phyloP scores from a whole-genome alignment of 2,113 vertebrate species.

The Lamprologus callipterus region DNA sequence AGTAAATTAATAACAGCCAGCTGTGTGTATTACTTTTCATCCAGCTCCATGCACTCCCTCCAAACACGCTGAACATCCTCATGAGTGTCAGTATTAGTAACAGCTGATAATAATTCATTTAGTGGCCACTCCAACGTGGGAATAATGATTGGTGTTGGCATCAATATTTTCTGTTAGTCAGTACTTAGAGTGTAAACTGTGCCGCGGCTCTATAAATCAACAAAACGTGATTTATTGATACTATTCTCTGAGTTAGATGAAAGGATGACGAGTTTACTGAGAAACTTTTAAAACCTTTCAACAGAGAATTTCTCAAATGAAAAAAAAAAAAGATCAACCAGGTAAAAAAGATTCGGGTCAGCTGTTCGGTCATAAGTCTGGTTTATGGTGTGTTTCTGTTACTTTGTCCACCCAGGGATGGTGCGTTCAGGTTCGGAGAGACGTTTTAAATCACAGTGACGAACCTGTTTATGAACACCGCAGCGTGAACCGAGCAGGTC shows the following conservation, averaged over 20 bases:
- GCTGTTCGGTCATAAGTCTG: not conserved
- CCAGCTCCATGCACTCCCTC: not conserved
- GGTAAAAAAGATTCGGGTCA: not conserved
- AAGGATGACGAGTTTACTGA: not conserved
- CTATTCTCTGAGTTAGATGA: not conserved
- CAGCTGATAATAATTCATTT: not conserved
- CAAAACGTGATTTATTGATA: not conserved
- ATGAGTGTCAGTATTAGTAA: not conserved
- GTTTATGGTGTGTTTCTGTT: not conserved
- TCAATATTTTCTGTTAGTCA: not conserved
- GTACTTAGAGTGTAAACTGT: not conserved
- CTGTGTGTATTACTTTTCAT: not conserved
- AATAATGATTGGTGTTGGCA: not conserved
- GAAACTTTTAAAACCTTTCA: not conserved
- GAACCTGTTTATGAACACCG: not conserved
- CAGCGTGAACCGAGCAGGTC: not conserved
- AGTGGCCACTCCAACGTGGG: not conserved
- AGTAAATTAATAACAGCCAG: not conserved
- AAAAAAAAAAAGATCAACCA: not conserved
- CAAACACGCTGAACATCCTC: not conserved
- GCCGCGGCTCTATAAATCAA: not conserved
- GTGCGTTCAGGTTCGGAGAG: not conserved
- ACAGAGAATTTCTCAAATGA: not conserved
- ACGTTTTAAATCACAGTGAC: not conserved
- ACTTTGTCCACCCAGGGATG: not conserved